Percentiles rank a stretch among this genome's conserved stretches.
These are phyloP conservation scores for Ptychoptera albimana DNA, from an alignment of 2,888 invertebrate species.

Conservation along the genomic window DNA sequence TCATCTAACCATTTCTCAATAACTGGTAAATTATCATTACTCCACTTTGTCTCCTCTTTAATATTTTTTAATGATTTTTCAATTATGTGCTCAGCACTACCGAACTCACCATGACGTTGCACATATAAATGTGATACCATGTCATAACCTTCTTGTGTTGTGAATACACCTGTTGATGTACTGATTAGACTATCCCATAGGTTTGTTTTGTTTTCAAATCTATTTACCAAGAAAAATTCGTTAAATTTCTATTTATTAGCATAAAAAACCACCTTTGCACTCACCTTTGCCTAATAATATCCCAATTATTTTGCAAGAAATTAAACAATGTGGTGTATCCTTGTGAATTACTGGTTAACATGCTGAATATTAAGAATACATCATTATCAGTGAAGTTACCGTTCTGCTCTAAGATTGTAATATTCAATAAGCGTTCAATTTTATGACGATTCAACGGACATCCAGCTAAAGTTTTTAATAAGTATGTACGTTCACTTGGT, in stretches of 20 bases:
- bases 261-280: slow-evolving; percentile 11
- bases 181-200: slow-evolving; percentile 62
- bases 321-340: slow-evolving; percentile 58
- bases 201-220: slow-evolving; percentile 50
- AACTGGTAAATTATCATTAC: slow-evolving; percentile 54
- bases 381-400: slow-evolving; percentile 64
- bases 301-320: slow-evolving; percentile 57
- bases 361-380: slow-evolving; percentile 55
- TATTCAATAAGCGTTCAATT: slow-evolving; percentile 47
- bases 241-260: slow-evolving; percentile 1
- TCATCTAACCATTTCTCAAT: slow-evolving; percentile 56
- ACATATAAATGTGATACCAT: slow-evolving; percentile 49
- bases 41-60: slow-evolving; percentile 60
- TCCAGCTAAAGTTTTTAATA: slow-evolving; percentile 61
- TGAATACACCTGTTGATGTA: slow-evolving; percentile 58
- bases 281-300: slow-evolving; percentile 46
- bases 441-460: slow-evolving; percentile 58
- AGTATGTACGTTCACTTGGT: slow-evolving; percentile 58
- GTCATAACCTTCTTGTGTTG: slow-evolving; percentile 54
- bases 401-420: slow-evolving; percentile 51
- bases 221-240: slow-evolving; percentile 19
- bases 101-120: slow-evolving; percentile 48
- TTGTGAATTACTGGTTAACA: slow-evolving; percentile 51
- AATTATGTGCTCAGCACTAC: slow-evolving; percentile 55
- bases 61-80: slow-evolving; percentile 57